These are phyloP conservation scores for Neomicropteryx cornuta DNA, from an alignment of 1,140 invertebrate species.

Conservation along the genomic window DNA sequence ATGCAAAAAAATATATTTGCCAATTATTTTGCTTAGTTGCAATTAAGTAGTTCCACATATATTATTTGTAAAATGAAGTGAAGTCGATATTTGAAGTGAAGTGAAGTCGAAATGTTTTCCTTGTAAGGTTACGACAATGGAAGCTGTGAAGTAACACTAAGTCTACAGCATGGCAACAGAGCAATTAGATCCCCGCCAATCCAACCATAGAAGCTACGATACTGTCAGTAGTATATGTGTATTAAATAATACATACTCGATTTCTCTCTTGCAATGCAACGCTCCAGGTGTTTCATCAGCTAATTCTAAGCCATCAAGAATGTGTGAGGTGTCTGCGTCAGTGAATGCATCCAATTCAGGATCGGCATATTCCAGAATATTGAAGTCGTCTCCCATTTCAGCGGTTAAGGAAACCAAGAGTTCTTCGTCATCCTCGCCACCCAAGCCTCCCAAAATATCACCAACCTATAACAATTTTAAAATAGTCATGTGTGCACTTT, in stretches of 20 bases:
- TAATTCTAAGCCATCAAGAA: slow-evolving; percentile 65
- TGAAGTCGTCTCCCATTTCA: slow-evolving; percentile 89
- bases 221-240: too few species aligned
- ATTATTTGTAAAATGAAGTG: too few species aligned
- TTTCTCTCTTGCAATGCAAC: slow-evolving; percentile 17
- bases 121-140: too few species aligned
- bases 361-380: slow-evolving; percentile 92
- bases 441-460: slow-evolving; percentile 69
- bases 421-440: slow-evolving; percentile 79
- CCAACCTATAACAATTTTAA: slow-evolving; percentile 38
- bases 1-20: too few species aligned
- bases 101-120: too few species aligned
- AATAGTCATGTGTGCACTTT: slow-evolving; percentile 1
- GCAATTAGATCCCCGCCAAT: too few species aligned
- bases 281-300: slow-evolving; percentile 44
- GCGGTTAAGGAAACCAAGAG: slow-evolving; percentile 58
- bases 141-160: too few species aligned
- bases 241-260: slow-evolving; percentile 19
- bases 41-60: too few species aligned
- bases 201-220: too few species aligned
- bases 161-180: too few species aligned
- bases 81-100: too few species aligned
- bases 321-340: slow-evolving; percentile 61
- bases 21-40: too few species aligned
- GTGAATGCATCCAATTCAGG: slow-evolving; percentile 78